Conservation (phyloP, 1,140 invertebrate species). For the Drosophila virilis region DNA sequence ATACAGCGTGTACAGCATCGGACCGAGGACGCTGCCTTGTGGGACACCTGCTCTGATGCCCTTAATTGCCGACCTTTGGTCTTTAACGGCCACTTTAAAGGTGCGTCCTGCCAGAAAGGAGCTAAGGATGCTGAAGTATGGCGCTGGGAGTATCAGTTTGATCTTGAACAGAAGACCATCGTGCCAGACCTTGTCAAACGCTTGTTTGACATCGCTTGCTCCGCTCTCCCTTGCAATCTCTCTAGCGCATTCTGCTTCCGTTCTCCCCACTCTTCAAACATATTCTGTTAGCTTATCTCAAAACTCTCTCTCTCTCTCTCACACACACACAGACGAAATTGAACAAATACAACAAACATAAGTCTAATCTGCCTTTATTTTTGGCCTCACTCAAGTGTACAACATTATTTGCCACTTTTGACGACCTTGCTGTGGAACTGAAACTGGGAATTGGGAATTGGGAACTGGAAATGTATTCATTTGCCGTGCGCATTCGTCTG, state of each 20-base stretch:
- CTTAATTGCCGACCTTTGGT: no score
- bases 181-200: no score
- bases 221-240: background rate
- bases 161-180: no score
- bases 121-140: no score
- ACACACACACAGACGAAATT: background rate
- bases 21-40: no score
- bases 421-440: constrained; percentile 22
- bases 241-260: background rate
- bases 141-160: no score
- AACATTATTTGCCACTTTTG: constrained; percentile 20
- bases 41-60: no score
- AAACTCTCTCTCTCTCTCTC: background rate
- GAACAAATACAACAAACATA: constrained; percentile 5
- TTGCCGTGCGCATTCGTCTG: constrained; percentile 13
- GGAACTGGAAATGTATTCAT: constrained; percentile 21
- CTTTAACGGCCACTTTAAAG: no score
- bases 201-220: no score
- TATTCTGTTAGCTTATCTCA: constrained; percentile 31
- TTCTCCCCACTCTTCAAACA: constrained; percentile 12
- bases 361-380: constrained; percentile 41
- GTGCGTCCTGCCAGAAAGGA: no score
- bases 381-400: constrained; percentile 19
- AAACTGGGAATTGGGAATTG: background rate
- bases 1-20: no score